Conservation (phyloP, 2,113 vertebrate genomes). For the Rhegmatorhina hoffmannsi region DNA sequence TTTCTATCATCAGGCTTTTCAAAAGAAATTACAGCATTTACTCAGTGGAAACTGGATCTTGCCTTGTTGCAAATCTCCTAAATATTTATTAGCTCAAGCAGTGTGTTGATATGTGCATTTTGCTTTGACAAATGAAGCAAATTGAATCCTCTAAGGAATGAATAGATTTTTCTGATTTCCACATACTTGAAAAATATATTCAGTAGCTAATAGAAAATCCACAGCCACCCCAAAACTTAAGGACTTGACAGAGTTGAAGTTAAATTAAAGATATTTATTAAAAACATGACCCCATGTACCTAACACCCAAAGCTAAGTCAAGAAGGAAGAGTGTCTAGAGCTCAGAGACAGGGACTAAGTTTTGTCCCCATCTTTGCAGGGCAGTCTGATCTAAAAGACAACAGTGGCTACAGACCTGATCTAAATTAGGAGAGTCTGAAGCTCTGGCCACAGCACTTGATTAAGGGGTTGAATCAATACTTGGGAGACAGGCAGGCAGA, state of each 20-base stretch:
- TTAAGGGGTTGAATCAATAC: not conserved
- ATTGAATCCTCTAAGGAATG: not conserved
- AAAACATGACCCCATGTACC: not conserved
- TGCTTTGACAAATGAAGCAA: not conserved
- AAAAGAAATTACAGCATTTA: conserved; percentile 21
- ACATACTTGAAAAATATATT: not conserved
- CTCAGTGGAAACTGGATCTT: not conserved
- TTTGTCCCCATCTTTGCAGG: not conserved
- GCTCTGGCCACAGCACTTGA: not conserved
- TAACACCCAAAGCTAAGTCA: not conserved
- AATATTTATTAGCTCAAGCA: not conserved
- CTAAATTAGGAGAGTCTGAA: not conserved
- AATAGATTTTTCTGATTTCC: not conserved
- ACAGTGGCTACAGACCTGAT: not conserved
- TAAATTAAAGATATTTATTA: not conserved
- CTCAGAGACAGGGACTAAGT: not conserved
- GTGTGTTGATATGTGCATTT: not conserved
- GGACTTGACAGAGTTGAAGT: not conserved
- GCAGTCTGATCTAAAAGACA: not conserved
- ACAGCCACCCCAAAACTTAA: not conserved
- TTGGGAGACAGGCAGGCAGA: not conserved
- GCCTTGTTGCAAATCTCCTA: not conserved
- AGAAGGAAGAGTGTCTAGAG: not conserved
- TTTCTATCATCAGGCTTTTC: conserved; percentile 41
- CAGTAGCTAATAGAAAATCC: not conserved